A percentile compares a stretch with the other conserved stretches of the same genome.
These are phyloP conservation scores for Python bivittatus DNA, from an alignment of 2,113 vertebrate species.

Conservation along the genomic window DNA sequence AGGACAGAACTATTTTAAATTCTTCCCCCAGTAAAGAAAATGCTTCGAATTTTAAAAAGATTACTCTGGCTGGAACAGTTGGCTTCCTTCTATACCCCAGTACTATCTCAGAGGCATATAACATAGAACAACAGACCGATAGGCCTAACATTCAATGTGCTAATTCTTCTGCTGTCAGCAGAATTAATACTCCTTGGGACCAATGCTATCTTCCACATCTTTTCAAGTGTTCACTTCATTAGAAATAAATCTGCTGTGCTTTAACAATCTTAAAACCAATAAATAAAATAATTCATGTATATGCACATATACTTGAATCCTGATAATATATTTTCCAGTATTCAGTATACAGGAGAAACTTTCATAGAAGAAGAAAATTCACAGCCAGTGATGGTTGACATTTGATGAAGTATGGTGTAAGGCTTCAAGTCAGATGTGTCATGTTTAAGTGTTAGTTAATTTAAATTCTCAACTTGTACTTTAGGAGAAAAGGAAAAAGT, in stretches of 20 bases:
- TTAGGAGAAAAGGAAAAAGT: not conserved
- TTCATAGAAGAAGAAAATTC: not conserved
- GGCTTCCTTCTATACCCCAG: not conserved
- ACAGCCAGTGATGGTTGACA: too few relatives aligned
- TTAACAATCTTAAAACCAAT: not conserved
- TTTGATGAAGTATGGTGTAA: not conserved
- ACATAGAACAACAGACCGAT: not conserved
- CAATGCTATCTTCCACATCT: not conserved
- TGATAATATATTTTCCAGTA: not conserved
- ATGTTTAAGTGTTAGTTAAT: not conserved
- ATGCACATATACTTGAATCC: not conserved
- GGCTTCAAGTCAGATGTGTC: not conserved
- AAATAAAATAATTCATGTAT: not conserved
- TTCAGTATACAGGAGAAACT: not conserved
- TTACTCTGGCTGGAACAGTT: not conserved
- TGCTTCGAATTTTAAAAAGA: constrained; percentile 34
- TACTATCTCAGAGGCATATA: not conserved
- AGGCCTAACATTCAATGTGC: not conserved
- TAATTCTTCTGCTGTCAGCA: constrained; percentile 24
- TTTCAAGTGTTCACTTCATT: not conserved
- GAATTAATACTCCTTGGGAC: constrained; percentile 26
- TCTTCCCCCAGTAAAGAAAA: constrained; percentile 37
- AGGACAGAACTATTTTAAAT: constrained; percentile 43
- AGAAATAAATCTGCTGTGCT: not conserved
- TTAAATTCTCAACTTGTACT: not conserved